phyloP scores from a whole-genome alignment of 2,113 vertebrate species.

The Tympanuchus pallidicinctus region DNA sequence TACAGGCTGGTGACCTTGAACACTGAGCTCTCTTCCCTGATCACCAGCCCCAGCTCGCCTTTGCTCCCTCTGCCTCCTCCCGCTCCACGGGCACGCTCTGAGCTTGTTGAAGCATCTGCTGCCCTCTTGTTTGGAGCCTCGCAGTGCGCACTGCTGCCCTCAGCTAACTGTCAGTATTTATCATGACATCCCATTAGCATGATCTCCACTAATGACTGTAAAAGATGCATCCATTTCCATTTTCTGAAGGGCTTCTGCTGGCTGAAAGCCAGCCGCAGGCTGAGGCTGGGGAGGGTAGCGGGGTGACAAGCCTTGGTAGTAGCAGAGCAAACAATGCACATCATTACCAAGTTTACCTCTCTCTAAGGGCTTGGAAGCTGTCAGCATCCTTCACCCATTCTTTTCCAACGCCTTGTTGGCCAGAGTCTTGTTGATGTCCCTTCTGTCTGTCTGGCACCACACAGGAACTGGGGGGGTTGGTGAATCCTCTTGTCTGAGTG shows the following conservation, averaged over 20 bases:
- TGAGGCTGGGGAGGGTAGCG: background rate
- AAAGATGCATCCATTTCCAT: conserved; percentile 43
- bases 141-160: conserved; percentile 25
- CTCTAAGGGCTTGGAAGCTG: background rate
- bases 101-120: conserved; percentile 45
- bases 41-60: conserved; percentile 1
- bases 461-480: background rate
- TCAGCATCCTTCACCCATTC: background rate
- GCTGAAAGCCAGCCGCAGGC: conserved; percentile 33
- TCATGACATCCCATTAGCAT: conserved; percentile 65
- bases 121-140: conserved; percentile 49
- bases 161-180: conserved; percentile 59
- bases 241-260: conserved; percentile 52
- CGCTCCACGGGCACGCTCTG: background rate
- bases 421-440: background rate
- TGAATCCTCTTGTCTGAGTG: background rate
- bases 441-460: background rate
- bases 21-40: background rate
- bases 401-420: background rate
- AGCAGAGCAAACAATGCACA: conserved; percentile 7
- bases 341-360: background rate
- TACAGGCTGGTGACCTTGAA: conserved; percentile 28
- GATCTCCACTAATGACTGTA: conserved; percentile 51
- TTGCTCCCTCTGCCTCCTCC: background rate
- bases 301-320: conserved; percentile 6